These are phyloP conservation scores for Stercorarius parasiticus DNA, from an alignment of 2,113 vertebrate species.

Conservation along the genomic window DNA sequence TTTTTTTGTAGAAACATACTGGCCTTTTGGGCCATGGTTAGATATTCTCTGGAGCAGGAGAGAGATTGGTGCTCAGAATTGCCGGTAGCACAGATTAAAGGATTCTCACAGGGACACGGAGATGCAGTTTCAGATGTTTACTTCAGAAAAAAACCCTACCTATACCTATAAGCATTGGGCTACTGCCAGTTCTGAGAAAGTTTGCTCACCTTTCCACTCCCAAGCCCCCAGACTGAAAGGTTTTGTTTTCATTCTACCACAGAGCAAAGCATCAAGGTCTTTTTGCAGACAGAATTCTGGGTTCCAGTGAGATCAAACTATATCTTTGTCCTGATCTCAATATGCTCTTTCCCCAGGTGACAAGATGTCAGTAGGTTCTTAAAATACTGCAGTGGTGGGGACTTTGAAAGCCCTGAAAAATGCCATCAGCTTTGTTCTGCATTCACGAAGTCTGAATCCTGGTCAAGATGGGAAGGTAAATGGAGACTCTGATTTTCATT, in stretches of 20 bases:
- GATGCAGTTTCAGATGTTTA: not conserved
- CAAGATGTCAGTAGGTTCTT: not conserved
- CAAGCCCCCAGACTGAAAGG: not conserved
- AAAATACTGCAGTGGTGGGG: not conserved
- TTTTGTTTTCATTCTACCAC: not conserved
- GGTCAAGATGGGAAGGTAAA: not conserved
- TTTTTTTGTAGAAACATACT: not conserved
- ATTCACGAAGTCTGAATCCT: not conserved
- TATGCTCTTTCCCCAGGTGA: not conserved
- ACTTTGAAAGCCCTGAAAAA: not conserved
- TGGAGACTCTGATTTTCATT: constrained; percentile 15
- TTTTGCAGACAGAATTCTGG: not conserved
- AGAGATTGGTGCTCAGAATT: not conserved
- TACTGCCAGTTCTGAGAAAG: not conserved
- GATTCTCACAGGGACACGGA: not conserved
- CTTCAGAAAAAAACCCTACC: not conserved
- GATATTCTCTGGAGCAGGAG: not conserved
- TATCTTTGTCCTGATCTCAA: not conserved
- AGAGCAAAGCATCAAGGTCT: not conserved
- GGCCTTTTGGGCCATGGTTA: not conserved
- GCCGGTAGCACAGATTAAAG: not conserved
- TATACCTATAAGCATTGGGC: not conserved
- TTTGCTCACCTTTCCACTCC: not conserved
- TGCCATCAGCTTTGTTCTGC: not conserved
- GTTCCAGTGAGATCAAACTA: not conserved